Evolutionary conservation across 1,140 invertebrate genomes (phyloP).

Genomic region (Andricus grossulariae): DNA sequence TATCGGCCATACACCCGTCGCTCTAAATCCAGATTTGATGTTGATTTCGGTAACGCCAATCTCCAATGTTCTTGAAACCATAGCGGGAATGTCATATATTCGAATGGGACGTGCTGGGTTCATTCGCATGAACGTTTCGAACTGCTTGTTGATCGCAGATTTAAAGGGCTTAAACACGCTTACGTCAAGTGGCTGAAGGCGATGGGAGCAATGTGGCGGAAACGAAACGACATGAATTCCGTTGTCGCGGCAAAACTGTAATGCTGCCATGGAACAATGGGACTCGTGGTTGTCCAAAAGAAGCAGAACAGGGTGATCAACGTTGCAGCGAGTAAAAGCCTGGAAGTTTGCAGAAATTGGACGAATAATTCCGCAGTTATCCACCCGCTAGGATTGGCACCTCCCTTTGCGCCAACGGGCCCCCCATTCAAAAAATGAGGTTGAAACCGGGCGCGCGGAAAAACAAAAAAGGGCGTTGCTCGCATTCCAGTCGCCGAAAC

Average conservation of each 20-base stretch:
- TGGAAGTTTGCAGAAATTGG: constrained; percentile 41
- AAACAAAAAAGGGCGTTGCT: constrained; percentile 31
- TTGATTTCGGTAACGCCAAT: constrained; percentile 24
- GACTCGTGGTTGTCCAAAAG: constrained; percentile 35
- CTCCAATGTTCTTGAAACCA: constrained; percentile 22
- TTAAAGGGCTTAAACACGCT: constrained; percentile 59
- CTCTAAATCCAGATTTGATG: constrained; percentile 29
- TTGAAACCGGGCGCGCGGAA: constrained; percentile 32
- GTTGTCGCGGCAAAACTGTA: constrained; percentile 47
- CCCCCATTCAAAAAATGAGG: constrained; percentile 32
- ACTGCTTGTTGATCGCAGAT: constrained; percentile 26
- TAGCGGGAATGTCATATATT: constrained; percentile 24
- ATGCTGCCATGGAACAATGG: constrained; percentile 33
- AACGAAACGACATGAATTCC: constrained; percentile 53
- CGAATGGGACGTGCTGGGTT: constrained; percentile 8
- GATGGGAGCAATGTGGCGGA: constrained; percentile 61
- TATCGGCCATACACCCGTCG: constrained; percentile 34
- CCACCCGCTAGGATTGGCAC: constrained; percentile 36
- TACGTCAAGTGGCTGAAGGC: constrained; percentile 55
- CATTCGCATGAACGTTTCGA: neutral
- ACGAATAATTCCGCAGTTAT: constrained; percentile 35
- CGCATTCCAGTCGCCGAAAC: constrained; percentile 35
- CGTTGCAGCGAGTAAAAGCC: constrained; percentile 17
- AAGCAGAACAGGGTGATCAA: constrained; percentile 30
- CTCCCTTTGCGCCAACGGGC: constrained; percentile 1